Conservation (phyloP, 2,113 vertebrate species). For the Tor tambroides region DNA sequence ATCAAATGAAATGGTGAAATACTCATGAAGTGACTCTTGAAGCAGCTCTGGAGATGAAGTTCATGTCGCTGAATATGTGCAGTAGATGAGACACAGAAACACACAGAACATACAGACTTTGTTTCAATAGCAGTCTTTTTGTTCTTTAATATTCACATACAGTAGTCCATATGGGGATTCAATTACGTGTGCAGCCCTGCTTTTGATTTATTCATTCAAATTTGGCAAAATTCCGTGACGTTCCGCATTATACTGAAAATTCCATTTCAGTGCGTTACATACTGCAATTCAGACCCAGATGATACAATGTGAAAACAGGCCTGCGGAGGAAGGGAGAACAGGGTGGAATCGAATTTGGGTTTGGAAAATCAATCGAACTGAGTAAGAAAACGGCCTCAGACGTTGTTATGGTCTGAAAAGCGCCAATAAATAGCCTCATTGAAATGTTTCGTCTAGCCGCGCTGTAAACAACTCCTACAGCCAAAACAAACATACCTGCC, state of each 20-base stretch:
- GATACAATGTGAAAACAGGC: background rate
- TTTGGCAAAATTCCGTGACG: background rate
- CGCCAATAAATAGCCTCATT: conserved; percentile 35
- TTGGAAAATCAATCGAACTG: no score
- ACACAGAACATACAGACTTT: no score
- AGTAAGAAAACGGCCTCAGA: background rate
- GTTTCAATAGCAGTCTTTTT: background rate
- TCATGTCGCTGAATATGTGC: background rate
- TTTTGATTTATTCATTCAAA: background rate
- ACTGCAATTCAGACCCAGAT: background rate
- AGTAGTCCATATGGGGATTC: background rate
- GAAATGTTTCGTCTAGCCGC: conserved; percentile 40
- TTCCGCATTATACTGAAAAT: background rate
- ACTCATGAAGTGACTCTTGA: background rate
- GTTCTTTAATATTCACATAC: background rate
- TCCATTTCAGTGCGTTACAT: background rate
- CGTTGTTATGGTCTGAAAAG: conserved; percentile 19
- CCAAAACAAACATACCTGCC: conserved; percentile 52
- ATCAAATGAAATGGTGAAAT: background rate
- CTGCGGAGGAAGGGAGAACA: background rate
- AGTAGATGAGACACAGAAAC: background rate
- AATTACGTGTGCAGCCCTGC: background rate
- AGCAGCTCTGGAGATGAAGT: background rate
- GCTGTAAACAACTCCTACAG: conserved; percentile 40
- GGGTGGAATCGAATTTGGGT: background rate